These are phyloP conservation scores for Vesta saturnalis DNA, from an alignment of 2,888 invertebrate genomes.

Conservation along the genomic window DNA sequence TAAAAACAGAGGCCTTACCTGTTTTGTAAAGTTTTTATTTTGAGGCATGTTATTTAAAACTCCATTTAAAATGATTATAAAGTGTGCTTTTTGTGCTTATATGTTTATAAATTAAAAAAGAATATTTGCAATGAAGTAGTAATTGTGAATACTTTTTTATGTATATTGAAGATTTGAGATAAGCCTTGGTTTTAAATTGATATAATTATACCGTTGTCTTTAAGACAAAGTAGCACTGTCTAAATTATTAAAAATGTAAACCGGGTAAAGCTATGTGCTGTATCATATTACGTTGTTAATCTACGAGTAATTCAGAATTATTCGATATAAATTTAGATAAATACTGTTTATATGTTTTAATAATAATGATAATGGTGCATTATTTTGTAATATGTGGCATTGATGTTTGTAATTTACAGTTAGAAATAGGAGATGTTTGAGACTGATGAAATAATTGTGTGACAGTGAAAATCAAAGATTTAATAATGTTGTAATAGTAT, in stretches of 20 bases:
- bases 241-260: slow-evolving; percentile 7
- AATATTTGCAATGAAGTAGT: slow-evolving; percentile 27
- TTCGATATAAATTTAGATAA: slow-evolving; percentile 40
- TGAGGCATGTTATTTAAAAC: slow-evolving; percentile 7
- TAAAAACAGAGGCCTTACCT: slow-evolving; percentile 28
- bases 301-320: slow-evolving; percentile 44
- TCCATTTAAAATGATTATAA: not conserved
- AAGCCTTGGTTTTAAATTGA: too few relatives aligned
- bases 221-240: slow-evolving; percentile 23
- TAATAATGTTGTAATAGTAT: slow-evolving; percentile 19
- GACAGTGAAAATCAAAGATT: slow-evolving; percentile 21
- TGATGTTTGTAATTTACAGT: slow-evolving; percentile 37
- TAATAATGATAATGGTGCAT: slow-evolving; percentile 41
- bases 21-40: slow-evolving; percentile 14
- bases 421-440: slow-evolving; percentile 36
- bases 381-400: slow-evolving; percentile 43
- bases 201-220: slow-evolving; percentile 23
- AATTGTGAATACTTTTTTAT: slow-evolving; percentile 11
- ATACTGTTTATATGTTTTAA: slow-evolving; percentile 40
- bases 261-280: slow-evolving; percentile 15
- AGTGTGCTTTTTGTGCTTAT: slow-evolving; percentile 25
- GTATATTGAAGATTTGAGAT: too few relatives aligned
- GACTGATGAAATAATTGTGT: slow-evolving; percentile 33
- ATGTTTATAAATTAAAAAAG: slow-evolving; percentile 9
- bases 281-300: slow-evolving; percentile 23